Evolutionary conservation across 2,797 vertebrate genomes (phyloP).

Genomic region (Myotis vivesi): DNA sequence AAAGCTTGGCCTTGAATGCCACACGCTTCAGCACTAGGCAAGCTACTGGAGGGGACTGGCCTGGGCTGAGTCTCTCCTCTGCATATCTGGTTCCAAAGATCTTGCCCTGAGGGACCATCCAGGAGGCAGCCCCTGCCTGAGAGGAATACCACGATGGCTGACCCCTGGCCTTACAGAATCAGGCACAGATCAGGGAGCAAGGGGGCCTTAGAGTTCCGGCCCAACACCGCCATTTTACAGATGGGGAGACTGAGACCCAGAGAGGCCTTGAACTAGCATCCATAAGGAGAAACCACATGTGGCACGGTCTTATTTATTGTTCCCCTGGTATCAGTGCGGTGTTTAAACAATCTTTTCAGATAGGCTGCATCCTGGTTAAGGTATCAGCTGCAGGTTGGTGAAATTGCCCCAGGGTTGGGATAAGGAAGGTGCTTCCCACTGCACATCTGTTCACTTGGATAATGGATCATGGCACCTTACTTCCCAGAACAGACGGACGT

Average conservation of each 20-base stretch:
- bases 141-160: background rate
- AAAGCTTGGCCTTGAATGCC: background rate
- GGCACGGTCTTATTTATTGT: background rate
- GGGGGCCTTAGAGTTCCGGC: background rate
- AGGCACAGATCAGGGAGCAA: background rate
- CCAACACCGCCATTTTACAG: background rate
- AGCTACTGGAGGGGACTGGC: background rate
- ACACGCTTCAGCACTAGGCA: background rate
- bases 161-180: background rate
- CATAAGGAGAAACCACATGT: background rate
- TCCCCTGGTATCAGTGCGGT: background rate
- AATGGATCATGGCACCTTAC: background rate
- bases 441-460: background rate
- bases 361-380: background rate
- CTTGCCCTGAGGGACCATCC: background rate
- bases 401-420: background rate
- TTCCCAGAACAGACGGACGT: background rate
- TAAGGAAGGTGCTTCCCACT: background rate
- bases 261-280: background rate
- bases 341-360: background rate
- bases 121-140: background rate
- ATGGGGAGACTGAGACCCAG: background rate
- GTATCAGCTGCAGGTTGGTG: background rate
- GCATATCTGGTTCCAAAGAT: background rate
- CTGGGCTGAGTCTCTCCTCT: background rate